Base-by-base conservation (phyloP, 2,797 vertebrate genomes). In the Parauchenoglanis punctatus region DNA sequence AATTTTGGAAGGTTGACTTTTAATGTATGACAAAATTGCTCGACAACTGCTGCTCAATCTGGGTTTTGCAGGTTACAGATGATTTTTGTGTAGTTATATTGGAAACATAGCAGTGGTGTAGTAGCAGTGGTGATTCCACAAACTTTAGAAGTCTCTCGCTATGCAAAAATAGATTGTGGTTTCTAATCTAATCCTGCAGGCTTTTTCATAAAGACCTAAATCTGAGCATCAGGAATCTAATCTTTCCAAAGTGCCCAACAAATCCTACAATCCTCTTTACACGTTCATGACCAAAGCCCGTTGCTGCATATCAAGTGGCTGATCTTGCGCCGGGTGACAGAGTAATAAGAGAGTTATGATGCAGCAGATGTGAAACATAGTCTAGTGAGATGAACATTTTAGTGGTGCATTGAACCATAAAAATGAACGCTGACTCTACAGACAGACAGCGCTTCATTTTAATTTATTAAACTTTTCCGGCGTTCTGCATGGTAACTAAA, bases 221-320 rank as follows among this genome's bases (percentile, higher is more conserved):
- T 81, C 68, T 86, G 82, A 65, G 52, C 40, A 80, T 88, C 85
- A 85, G 68, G 77, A 89, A 87, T 91, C 25, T 75, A 88, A 86
- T 89, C 88, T 84, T 85, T 86, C 80, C 68, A 89, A 80, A 86
- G 81, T 31, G 56, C 28, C 70, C 59, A 84, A 87, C 89, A 89
- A 87, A 89, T 86, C 84, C 81, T 67, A 86, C 78, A 86, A 85
- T 88, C 86, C 86, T 76, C 70, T 89, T 88, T 89, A 87, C 89
- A 86, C 68, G 63, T 87, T 82, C 25, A 85, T 84, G 84, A 89
- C 81, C 86, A 87, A 87, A 87, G 76, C 81, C 86, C 59, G 61
- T 75, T 87, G 46, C 85, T 81, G 86, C 83, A 82, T 87, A 88
- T 87, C 81, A 72, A 82, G 86, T 76, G 59, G 68, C 56, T 87